Conservation (phyloP, 2,113 vertebrate genomes). For the Candoia aspera region DNA sequence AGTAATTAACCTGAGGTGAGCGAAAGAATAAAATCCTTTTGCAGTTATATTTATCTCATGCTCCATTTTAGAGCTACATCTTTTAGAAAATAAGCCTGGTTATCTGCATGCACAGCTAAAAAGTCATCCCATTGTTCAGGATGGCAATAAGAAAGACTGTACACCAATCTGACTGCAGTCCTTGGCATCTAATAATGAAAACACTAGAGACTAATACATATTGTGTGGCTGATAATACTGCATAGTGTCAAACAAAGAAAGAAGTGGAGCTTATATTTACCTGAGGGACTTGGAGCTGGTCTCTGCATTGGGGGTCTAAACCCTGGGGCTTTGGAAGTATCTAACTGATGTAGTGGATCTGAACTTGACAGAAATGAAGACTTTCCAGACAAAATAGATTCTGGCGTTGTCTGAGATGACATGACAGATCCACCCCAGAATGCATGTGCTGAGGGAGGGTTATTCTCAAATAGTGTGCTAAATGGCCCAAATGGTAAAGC, state of each 20-base stretch:
- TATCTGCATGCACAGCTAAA: background rate
- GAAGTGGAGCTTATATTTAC: conserved; percentile 61
- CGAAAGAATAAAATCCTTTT: background rate
- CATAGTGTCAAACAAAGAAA: background rate
- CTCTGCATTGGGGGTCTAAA: conserved; percentile 93
- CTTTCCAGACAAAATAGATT: conserved; percentile 85
- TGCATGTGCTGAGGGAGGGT: conserved; percentile 88
- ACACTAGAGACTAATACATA: background rate
- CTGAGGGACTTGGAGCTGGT: conserved; percentile 92
- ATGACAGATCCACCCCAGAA: conserved; percentile 95
- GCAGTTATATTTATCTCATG: background rate
- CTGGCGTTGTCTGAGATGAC: conserved; percentile 87
- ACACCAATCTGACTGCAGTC: background rate
- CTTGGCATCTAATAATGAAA: background rate
- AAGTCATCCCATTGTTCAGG: background rate
- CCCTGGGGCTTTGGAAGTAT: conserved; percentile 97
- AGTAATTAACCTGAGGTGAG: background rate
- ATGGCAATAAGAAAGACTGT: background rate
- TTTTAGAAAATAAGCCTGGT: background rate
- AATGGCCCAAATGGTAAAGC: conserved; percentile 92
- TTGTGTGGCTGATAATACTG: background rate
- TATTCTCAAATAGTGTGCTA: conserved; percentile 94
- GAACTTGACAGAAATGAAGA: conserved; percentile 91
- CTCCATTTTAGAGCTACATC: background rate
- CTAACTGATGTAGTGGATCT: conserved; percentile 89